Evolutionary conservation across 2,888 invertebrate genomes (phyloP).

Genomic region (Priapulus caudatus): DNA sequence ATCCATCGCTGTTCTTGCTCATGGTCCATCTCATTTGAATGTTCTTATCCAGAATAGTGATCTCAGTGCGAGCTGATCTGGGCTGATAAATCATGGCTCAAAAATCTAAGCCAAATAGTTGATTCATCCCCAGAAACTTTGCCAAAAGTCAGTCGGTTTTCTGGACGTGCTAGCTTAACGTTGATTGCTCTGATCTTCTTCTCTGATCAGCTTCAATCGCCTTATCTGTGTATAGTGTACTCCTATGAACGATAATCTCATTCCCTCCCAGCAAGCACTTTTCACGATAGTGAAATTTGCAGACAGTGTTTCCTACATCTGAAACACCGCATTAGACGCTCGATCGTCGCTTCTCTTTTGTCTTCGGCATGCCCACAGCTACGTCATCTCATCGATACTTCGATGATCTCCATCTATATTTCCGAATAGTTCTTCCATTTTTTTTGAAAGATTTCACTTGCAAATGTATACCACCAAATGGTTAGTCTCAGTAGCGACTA

Average conservation of each 20-base stretch:
- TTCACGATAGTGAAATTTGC: conserved; percentile 14
- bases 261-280: conserved; percentile 13
- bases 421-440: conserved; percentile 14
- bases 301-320: conserved; percentile 6
- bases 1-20: too few relatives aligned
- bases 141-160: conserved; percentile 9
- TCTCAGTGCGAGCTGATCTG: conserved; percentile 9
- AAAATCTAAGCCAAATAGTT: conserved; percentile 12
- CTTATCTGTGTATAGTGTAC: conserved; percentile 11
- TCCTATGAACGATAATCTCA: conserved; percentile 16
- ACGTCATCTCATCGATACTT: too few relatives aligned
- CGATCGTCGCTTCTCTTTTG: too few relatives aligned
- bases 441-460: conserved; percentile 17
- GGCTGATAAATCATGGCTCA: conserved; percentile 13
- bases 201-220: conserved; percentile 12
- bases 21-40: conserved; percentile 7
- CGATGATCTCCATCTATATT: too few relatives aligned
- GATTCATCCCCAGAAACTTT: conserved; percentile 14
- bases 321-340: conserved; percentile 8
- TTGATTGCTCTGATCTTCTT: conserved; percentile 10
- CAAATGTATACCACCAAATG: conserved; percentile 17
- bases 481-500: conserved; percentile 15
- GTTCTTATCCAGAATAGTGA: conserved; percentile 5
- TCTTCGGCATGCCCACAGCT: too few relatives aligned
- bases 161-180: background rate